These are phyloP conservation scores for Papilio polyxenes DNA, from an alignment of 1,140 invertebrate species.

Conservation along the genomic window DNA sequence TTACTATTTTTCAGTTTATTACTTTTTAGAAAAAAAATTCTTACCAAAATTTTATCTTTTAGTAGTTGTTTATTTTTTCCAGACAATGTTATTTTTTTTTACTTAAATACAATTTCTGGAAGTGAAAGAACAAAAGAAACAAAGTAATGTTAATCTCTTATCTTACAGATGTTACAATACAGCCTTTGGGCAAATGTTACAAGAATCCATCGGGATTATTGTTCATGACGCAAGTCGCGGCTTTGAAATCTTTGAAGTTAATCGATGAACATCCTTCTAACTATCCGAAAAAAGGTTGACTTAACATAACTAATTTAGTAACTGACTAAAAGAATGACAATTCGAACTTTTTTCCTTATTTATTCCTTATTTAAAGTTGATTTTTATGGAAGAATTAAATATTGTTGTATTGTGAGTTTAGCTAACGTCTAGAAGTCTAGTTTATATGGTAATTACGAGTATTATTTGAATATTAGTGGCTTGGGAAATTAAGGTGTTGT, in stretches of 20 bases:
- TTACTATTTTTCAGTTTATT: too few species aligned
- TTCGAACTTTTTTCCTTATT: too few species aligned
- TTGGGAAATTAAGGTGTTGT: background rate
- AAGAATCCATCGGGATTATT: slow-evolving; percentile 55
- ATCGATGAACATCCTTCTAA: slow-evolving; percentile 43
- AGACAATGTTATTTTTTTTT: too few species aligned
- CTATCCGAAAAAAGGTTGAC: slow-evolving; percentile 5
- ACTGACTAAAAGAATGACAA: background rate
- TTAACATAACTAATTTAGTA: background rate
- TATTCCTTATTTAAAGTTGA: too few species aligned
- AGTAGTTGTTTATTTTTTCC: too few species aligned
- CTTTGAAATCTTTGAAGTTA: slow-evolving; percentile 60
- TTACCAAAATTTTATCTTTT: too few species aligned
- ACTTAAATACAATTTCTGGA: too few species aligned
- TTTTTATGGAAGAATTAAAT: too few species aligned
- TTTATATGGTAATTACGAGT: background rate
- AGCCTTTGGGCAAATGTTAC: slow-evolving; percentile 63
- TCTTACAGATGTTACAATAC: slow-evolving; percentile 67
- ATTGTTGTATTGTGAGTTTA: too few species aligned
- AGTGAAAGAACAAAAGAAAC: too few species aligned
- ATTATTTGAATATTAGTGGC: background rate
- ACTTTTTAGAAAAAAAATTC: too few species aligned
- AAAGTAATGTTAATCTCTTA: slow-evolving; percentile 34
- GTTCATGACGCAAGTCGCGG: slow-evolving; percentile 64
- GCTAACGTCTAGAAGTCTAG: too few species aligned